Evolutionary conservation across 2,113 vertebrate species (phyloP).

Genomic region (Bubalus kerabau): DNA sequence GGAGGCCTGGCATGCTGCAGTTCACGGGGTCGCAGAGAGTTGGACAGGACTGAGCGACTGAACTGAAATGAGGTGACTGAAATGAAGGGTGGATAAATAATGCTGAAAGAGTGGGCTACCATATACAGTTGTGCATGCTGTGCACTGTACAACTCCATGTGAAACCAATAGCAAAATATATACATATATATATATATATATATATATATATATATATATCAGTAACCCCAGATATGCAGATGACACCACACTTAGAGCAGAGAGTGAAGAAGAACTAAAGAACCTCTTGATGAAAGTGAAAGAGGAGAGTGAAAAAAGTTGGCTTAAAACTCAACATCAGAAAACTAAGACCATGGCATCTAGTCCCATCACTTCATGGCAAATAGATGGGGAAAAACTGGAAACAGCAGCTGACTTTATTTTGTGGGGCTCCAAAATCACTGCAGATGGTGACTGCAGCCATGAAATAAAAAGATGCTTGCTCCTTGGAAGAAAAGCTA

Average conservation of each 20-base stretch:
- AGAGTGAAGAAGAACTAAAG: not conserved
- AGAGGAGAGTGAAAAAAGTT: not conserved
- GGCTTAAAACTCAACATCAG: not conserved
- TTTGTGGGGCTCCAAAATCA: not conserved
- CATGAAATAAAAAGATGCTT: not conserved
- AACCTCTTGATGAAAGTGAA: not conserved
- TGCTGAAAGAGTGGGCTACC: not conserved
- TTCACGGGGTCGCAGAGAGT: no score
- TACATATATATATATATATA: not conserved
- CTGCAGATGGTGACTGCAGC: not conserved
- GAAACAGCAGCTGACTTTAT: not conserved
- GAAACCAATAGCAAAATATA: not conserved
- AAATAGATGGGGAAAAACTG: not conserved
- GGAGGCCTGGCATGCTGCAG: accelerated
- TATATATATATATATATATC: not conserved
- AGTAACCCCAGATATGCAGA: not conserved
- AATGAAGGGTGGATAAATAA: not conserved
- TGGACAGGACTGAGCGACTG: no score
- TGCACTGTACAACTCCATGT: not conserved
- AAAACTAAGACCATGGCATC: not conserved
- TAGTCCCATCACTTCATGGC: not conserved
- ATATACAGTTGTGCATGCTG: not conserved
- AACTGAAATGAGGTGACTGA: not conserved
- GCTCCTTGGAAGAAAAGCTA: not conserved
- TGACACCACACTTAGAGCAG: not conserved